phyloP scores from a whole-genome alignment of 2,113 vertebrate genomes.

The Pimephales promelas region DNA sequence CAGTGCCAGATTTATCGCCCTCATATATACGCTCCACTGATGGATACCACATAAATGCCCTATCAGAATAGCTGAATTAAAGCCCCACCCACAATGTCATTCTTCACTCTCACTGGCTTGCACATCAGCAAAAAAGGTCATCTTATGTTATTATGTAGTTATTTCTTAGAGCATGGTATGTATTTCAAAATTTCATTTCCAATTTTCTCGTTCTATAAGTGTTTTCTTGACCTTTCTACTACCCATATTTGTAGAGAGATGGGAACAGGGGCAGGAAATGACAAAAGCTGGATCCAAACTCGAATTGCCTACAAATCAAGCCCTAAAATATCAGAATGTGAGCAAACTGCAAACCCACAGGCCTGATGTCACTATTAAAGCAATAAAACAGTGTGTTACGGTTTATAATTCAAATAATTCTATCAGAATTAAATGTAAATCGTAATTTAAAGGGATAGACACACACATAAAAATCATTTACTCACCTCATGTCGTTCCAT shows the following conservation, averaged over 20 bases:
- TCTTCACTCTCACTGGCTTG: neutral
- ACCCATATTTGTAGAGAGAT: neutral
- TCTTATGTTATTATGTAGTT: neutral
- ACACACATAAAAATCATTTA: neutral
- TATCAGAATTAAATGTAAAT: neutral
- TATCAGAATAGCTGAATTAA: constrained; percentile 19
- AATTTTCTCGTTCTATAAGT: neutral
- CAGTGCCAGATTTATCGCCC: constrained; percentile 43
- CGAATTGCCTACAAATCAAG: neutral
- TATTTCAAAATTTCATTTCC: constrained; percentile 12
- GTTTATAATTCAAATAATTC: neutral
- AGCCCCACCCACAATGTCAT: constrained; percentile 23
- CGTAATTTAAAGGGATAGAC: neutral
- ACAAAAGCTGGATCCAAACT: neutral
- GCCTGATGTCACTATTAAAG: neutral
- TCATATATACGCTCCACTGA: constrained; percentile 34
- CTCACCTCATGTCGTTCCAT: neutral
- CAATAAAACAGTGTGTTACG: neutral
- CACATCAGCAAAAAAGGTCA: constrained; percentile 24
- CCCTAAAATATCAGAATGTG: neutral
- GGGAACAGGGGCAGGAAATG: neutral
- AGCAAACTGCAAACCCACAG: neutral
- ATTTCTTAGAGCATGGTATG: neutral
- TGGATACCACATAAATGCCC: constrained; percentile 38
- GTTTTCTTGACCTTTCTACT: constrained; percentile 24